Evolutionary conservation across 2,888 invertebrate genomes (phyloP).

Genomic region (Chrysina gloriosa): DNA sequence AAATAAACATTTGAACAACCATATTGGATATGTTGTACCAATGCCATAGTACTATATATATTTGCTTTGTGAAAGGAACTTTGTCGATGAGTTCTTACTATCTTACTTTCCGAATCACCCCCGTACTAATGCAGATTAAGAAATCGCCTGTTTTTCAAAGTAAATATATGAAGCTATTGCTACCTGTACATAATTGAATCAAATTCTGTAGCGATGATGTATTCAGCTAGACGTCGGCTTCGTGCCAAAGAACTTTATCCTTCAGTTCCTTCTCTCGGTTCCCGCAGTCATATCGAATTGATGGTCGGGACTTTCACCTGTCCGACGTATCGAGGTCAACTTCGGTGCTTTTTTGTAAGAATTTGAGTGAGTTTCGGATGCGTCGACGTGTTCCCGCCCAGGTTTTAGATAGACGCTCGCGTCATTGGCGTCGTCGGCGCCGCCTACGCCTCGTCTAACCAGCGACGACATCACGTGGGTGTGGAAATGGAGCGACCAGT

Average conservation of each 20-base stretch:
- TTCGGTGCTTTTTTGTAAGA: slow-evolving; percentile 36
- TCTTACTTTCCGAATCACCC: too few relatives aligned
- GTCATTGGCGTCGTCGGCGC: slow-evolving; percentile 64
- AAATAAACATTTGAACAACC: too few relatives aligned
- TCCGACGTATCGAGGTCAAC: slow-evolving; percentile 43
- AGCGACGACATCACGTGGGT: slow-evolving; percentile 56
- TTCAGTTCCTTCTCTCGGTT: not conserved
- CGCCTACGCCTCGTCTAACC: slow-evolving; percentile 60
- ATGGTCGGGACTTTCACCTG: slow-evolving; percentile 37
- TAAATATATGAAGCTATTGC: too few relatives aligned
- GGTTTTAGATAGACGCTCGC: slow-evolving; percentile 55
- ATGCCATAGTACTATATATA: too few relatives aligned
- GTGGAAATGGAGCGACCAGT: slow-evolving; percentile 56
- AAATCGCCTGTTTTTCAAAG: too few relatives aligned
- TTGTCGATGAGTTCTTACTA: too few relatives aligned
- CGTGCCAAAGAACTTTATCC: not conserved
- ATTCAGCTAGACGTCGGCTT: not conserved
- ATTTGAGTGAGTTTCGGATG: slow-evolving; percentile 55
- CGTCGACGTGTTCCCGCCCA: slow-evolving; percentile 62
- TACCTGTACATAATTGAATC: too few relatives aligned
- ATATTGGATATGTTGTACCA: too few relatives aligned
- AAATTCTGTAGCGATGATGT: too few relatives aligned
- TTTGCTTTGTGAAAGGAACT: too few relatives aligned
- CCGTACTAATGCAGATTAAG: too few relatives aligned
- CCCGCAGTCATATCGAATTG: not conserved